Conservation (phyloP, 2,797 vertebrate species). For the Orestias chungarensis region DNA sequence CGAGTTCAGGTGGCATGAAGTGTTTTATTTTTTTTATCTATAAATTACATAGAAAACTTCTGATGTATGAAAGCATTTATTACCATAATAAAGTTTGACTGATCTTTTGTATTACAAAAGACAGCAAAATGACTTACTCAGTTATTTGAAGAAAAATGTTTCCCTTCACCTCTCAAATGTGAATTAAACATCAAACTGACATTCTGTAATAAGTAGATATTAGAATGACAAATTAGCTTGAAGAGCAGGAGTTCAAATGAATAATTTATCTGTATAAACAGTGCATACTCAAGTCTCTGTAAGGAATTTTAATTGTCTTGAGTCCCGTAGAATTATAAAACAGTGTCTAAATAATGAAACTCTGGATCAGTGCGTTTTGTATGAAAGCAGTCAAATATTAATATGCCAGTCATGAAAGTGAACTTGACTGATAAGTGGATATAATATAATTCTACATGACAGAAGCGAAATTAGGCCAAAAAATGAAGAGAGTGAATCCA, state of each 20-base stretch:
- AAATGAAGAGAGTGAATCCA: constrained; percentile 19
- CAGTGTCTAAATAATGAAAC: constrained; percentile 57
- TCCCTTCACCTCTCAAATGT: constrained; percentile 34
- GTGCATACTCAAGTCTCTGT: constrained; percentile 51
- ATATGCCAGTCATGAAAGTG: constrained; percentile 45
- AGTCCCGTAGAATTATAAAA: constrained; percentile 52
- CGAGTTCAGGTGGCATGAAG: background rate
- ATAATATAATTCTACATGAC: constrained; percentile 33
- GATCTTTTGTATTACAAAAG: constrained; percentile 21
- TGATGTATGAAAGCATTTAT: constrained; percentile 1
- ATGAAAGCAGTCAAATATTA: constrained; percentile 58
- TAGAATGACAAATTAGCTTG: constrained; percentile 70
- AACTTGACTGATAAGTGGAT: constrained; percentile 50
- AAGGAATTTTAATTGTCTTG: constrained; percentile 60
- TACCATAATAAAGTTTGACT: constrained; percentile 10
- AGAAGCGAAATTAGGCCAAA: constrained; percentile 45
- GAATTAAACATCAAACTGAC: constrained; percentile 67
- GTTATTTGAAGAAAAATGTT: constrained; percentile 30
- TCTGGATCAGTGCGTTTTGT: constrained; percentile 49
- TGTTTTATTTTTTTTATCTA: background rate
- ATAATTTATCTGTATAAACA: constrained; percentile 72
- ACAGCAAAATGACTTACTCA: constrained; percentile 13
- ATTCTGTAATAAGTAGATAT: constrained; percentile 68
- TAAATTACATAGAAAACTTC: background rate
- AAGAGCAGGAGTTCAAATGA: constrained; percentile 67